Conservation (phyloP, 2,113 vertebrate species). For the Nothocercus julius region DNA sequence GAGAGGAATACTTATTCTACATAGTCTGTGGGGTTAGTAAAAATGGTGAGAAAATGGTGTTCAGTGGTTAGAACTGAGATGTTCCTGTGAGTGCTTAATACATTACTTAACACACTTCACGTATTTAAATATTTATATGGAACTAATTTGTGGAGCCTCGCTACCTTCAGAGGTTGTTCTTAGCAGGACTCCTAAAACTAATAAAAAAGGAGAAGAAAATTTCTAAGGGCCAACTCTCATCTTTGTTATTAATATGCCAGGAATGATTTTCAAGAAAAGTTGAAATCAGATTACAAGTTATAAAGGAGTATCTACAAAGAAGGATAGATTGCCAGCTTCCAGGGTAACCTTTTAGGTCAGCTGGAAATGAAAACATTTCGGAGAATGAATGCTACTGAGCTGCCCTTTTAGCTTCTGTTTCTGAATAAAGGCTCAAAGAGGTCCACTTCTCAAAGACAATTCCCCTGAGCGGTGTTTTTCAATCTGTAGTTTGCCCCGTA, state of each 20-base stretch:
- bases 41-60: not conserved
- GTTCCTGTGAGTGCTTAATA: not conserved
- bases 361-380: slow-evolving; percentile 17
- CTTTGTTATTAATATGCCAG: not conserved
- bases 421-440: not conserved
- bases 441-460: not conserved
- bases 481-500: not conserved
- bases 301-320: not conserved
- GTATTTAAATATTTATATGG: not conserved
- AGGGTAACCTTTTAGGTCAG: not conserved
- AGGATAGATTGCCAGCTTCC: not conserved
- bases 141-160: not conserved
- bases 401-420: not conserved
- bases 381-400: not conserved
- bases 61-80: not conserved
- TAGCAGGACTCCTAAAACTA: not conserved
- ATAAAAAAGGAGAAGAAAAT: not conserved
- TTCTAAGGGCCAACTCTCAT: not conserved
- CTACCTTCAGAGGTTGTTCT: not conserved
- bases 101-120: not conserved
- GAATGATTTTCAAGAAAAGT: not conserved
- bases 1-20: not conserved
- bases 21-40: not conserved
- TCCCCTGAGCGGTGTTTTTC: not conserved
- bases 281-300: not conserved